Conservation (phyloP, 2,888 invertebrate genomes). For the Odontocerum albicorne region DNA sequence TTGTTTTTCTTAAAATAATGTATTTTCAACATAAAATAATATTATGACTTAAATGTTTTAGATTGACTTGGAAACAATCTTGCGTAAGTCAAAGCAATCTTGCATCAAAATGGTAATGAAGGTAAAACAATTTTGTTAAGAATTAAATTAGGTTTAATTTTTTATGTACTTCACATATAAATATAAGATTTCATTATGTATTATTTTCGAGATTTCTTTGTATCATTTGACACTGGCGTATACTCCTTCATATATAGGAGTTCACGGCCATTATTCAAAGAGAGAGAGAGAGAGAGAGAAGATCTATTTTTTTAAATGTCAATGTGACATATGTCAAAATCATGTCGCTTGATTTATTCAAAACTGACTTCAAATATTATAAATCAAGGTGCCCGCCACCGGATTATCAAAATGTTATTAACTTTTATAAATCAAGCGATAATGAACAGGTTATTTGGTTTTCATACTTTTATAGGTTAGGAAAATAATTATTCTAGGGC, state of each 20-base stretch:
- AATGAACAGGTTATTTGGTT: background rate
- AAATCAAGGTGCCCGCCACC: slow-evolving; percentile 70
- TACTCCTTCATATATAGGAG: background rate
- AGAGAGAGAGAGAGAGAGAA: too few relatives aligned
- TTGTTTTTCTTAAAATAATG: too few relatives aligned
- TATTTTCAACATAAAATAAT: too few relatives aligned
- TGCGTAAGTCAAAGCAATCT: too few relatives aligned
- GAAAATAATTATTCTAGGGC: too few relatives aligned
- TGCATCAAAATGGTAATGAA: too few relatives aligned
- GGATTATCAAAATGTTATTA: slow-evolving; percentile 46
- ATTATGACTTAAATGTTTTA: too few relatives aligned
- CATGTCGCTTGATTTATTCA: slow-evolving; percentile 55
- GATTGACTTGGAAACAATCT: too few relatives aligned
- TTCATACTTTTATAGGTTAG: too few relatives aligned
- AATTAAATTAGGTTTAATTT: background rate
- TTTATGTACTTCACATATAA: too few relatives aligned
- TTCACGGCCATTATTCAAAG: too few relatives aligned
- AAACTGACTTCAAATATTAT: slow-evolving; percentile 76
- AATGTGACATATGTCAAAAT: background rate
- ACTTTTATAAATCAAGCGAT: slow-evolving; percentile 1
- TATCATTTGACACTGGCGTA: background rate
- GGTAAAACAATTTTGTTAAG: too few relatives aligned
- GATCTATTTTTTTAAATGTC: background rate
- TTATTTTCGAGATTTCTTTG: background rate
- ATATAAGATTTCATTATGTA: slow-evolving; percentile 5